Percentiles rank a stretch among this genome's conserved stretches.
These are phyloP conservation scores for Aphis craccivora DNA, from an alignment of 1,140 invertebrate genomes.

Conservation along the genomic window DNA sequence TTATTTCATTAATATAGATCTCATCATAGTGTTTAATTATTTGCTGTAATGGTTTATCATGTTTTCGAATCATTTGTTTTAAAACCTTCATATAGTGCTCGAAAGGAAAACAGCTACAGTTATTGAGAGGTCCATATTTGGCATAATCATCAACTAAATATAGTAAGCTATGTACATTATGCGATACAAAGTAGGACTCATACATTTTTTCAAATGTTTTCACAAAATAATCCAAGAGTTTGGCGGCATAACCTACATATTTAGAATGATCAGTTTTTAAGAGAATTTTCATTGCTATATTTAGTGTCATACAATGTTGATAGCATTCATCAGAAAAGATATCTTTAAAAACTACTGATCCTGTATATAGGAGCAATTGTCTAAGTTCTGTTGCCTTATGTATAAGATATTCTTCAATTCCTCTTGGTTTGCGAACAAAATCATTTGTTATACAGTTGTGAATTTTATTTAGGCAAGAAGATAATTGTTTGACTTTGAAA, in stretches of 20 bases:
- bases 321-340: conserved; percentile 28
- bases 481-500: neutral
- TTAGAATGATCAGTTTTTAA: neutral
- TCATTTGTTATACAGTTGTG: conserved; percentile 59
- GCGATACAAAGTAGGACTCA: no score
- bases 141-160: neutral
- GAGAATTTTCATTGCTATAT: neutral
- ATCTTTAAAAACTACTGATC: conserved; percentile 61
- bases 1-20: neutral
- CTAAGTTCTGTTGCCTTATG: conserved; percentile 64
- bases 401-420: conserved; percentile 59
- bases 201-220: neutral
- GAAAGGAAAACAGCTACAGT: conserved; percentile 23
- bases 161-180: no score
- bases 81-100: conserved; percentile 18
- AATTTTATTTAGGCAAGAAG: neutral
- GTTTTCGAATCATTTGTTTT: conserved; percentile 15
- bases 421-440: conserved; percentile 62
- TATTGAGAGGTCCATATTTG: conserved; percentile 4
- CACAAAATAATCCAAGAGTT: neutral
- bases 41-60: conserved; percentile 20
- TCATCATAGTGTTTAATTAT: neutral
- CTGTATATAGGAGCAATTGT: conserved; percentile 62
- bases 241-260: neutral
- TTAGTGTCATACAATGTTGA: neutral